phyloP scores from a whole-genome alignment of 1,140 invertebrate genomes.

The Solen grandis region DNA sequence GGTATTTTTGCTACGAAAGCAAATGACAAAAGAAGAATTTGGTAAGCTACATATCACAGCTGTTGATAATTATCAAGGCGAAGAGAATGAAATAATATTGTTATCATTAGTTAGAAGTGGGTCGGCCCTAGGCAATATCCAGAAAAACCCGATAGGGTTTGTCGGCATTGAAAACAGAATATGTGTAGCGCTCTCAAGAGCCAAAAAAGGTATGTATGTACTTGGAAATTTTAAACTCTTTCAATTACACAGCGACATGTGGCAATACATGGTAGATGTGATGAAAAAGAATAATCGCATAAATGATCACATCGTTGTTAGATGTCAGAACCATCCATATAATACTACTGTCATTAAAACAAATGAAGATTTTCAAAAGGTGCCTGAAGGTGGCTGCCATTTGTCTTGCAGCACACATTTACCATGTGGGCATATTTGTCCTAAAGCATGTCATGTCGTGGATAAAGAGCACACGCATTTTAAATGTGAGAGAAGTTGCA shows the following conservation, averaged over 20 bases:
- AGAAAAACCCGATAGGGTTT: conserved; percentile 88
- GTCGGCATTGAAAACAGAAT: conserved; percentile 88
- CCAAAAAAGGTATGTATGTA: conserved; percentile 86
- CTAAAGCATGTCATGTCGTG: conserved; percentile 63
- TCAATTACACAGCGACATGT: conserved; percentile 73
- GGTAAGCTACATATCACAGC: conserved; percentile 82
- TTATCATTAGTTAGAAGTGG: conserved; percentile 90
- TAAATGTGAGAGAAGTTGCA: conserved; percentile 66
- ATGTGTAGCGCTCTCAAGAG: conserved; percentile 91
- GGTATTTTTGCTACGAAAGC: conserved; percentile 68
- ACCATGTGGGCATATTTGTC: conserved; percentile 75
- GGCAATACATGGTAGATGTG: conserved; percentile 74
- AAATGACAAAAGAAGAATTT: conserved; percentile 67
- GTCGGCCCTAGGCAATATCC: conserved; percentile 65
- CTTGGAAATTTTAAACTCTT: conserved; percentile 86
- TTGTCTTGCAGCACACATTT: conserved; percentile 68
- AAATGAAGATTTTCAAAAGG: conserved; percentile 71
- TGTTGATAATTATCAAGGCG: conserved; percentile 89
- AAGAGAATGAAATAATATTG: conserved; percentile 92
- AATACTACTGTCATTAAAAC: conserved; percentile 49
- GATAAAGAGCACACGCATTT: conserved; percentile 62
- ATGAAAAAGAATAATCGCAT: conserved; percentile 57
- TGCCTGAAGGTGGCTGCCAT: conserved; percentile 77
- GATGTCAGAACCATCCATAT: conserved; percentile 79
- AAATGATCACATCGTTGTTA: conserved; percentile 67